These are phyloP conservation scores for Rotaria magnacalcarata DNA, from an alignment of 2,888 invertebrate genomes.

Conservation along the genomic window DNA sequence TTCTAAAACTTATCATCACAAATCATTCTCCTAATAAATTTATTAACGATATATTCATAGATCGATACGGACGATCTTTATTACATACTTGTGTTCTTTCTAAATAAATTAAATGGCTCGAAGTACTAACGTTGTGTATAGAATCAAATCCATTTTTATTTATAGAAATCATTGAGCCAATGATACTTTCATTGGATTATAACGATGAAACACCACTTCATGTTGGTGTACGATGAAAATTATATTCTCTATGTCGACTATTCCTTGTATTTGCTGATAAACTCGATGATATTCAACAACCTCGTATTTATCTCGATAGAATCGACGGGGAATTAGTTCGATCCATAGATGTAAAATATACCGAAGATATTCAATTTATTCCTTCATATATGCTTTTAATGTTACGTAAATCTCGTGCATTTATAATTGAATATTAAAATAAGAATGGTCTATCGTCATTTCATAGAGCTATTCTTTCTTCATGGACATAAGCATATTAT, in stretches of 20 bases:
- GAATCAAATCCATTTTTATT: neutral
- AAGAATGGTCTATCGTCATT: neutral
- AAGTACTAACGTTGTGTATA: neutral
- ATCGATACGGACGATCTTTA: neutral
- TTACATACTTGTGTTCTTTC: neutral
- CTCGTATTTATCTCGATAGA: neutral
- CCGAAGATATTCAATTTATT: neutral
- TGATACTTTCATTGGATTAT: neutral
- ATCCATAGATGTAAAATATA: neutral
- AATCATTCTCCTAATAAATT: neutral
- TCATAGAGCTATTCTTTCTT: neutral
- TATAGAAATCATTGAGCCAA: neutral
- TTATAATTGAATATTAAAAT: neutral
- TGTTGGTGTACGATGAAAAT: neutral
- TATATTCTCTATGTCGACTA: neutral
- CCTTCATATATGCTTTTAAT: neutral
- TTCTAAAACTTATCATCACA: neutral
- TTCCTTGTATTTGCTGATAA: neutral
- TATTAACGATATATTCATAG: neutral
- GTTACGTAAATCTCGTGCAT: neutral
- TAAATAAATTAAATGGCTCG: neutral
- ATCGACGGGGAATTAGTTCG: neutral
- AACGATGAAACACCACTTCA: constrained; percentile 1
- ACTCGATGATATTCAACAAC: neutral
- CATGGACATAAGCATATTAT: neutral